Evolutionary conservation across 2,113 vertebrate species (phyloP).

Genomic region (Brienomyrus brachyistius): DNA sequence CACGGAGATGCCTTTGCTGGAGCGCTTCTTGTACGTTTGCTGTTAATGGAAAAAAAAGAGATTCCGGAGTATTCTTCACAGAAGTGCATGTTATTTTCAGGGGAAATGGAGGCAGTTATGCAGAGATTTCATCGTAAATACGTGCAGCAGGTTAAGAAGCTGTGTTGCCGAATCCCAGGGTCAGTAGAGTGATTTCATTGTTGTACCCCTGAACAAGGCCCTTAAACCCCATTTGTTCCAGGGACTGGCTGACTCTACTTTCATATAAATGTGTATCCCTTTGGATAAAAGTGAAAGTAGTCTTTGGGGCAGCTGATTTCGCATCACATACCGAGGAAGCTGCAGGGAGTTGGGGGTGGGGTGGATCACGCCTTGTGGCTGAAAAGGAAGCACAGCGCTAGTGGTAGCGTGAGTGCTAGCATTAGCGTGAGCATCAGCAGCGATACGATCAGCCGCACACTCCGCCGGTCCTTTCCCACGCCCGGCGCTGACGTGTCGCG

Average conservation of each 20-base stretch:
- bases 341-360: neutral
- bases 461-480: constrained; percentile 9
- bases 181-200: neutral
- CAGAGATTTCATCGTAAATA: neutral
- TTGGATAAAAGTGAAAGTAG: neutral
- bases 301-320: neutral
- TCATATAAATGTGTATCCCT: neutral
- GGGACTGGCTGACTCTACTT: neutral
- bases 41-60: neutral
- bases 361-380: neutral
- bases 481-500: neutral
- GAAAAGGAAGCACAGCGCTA: neutral
- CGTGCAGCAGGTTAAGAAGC: neutral
- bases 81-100: neutral
- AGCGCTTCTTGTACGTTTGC: neutral
- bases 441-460: constrained; percentile 2
- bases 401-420: neutral
- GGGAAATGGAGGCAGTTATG: neutral
- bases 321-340: neutral
- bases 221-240: neutral
- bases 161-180: neutral
- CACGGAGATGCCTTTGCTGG: neutral
- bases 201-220: neutral
- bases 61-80: neutral
- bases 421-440: neutral